These are phyloP conservation scores for Oxycera nigricornis DNA, from an alignment of 2,888 invertebrate species.

Conservation along the genomic window DNA sequence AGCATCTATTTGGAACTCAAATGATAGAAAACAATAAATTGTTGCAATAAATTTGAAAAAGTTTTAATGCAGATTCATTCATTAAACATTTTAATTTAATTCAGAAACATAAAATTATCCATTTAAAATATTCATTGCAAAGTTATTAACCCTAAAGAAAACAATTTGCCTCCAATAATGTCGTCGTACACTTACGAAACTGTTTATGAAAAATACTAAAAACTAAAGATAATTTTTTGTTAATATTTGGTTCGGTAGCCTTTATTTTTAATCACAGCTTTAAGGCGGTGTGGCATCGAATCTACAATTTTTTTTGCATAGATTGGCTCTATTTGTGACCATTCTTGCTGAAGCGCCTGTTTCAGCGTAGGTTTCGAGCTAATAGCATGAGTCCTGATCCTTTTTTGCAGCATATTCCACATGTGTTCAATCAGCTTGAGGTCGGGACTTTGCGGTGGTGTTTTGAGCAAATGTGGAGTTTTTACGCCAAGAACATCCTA, in stretches of 20 bases:
- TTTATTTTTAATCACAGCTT: background rate
- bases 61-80: conserved; percentile 9
- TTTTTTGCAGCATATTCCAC: background rate
- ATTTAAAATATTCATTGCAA: background rate
- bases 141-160: conserved; percentile 2
- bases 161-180: background rate
- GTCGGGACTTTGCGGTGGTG: no score
- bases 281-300: background rate
- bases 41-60: background rate
- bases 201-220: background rate
- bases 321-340: background rate
- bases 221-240: background rate
- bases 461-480: no score
- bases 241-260: background rate
- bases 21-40: conserved; percentile 4
- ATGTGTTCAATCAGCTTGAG: background rate
- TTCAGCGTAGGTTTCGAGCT: background rate
- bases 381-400: background rate
- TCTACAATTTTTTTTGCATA: conserved; percentile 1
- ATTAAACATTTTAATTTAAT: conserved; percentile 3
- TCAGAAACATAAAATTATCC: background rate
- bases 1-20: background rate
- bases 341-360: background rate
- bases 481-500: no score
- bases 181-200: background rate